Base-by-base conservation (phyloP, 2,888 invertebrate genomes). In the Paralinhomoeus sp. region DNA sequence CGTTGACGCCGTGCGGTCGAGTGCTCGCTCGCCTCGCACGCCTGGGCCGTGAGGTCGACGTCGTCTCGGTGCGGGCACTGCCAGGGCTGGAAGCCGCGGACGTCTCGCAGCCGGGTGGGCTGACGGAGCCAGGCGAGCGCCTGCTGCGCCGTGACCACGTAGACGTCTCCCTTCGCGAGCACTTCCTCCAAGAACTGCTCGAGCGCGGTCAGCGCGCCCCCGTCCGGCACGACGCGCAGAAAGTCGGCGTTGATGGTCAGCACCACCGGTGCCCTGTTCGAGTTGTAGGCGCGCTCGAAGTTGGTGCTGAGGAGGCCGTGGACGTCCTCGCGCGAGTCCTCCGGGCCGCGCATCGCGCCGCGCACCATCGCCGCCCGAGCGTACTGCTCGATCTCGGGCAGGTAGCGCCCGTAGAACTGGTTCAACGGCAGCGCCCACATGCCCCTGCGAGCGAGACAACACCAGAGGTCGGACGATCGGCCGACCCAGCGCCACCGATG, bases 1-100 rank as follows among this genome's bases (percentile, higher is more conserved):
- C n/a, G n/a, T n/a, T n/a, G n/a, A n/a, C n/a, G n/a, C n/a, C n/a
- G n/a, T n/a, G n/a, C n/a, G n/a, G n/a, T n/a, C n/a, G n/a, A n/a
- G n/a, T n/a, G n/a, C n/a, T n/a, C n/a, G n/a, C n/a, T n/a, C 34
- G 55, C 57, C 49, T 59, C 57, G 44, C 58, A 58, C 15, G 58
- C 58, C 38, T 51, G 54, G 21, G 7, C 12, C 7, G 27, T 27
- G 27, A 53, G 48, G 27, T 48, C 49, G 7, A 49, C 51, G 24
- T 50, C 47, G 44, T 49, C 38, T 13, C 48, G 27, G 35, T 48
- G 47, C 5, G 50, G 46, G 48, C 61, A 61, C 33, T 53, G 51
- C 58, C 59, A 60, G 1, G 56, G 50, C n/a, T 43, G 43, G 42
- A 60, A 53, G 20, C 38, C 38, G 43, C 46, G 41, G 13, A 47